Evolutionary conservation across 2,888 invertebrate species (phyloP), one percentile per base, ranked within the genome.

Genomic region (Gastracanthus pulcherrimus): DNA sequence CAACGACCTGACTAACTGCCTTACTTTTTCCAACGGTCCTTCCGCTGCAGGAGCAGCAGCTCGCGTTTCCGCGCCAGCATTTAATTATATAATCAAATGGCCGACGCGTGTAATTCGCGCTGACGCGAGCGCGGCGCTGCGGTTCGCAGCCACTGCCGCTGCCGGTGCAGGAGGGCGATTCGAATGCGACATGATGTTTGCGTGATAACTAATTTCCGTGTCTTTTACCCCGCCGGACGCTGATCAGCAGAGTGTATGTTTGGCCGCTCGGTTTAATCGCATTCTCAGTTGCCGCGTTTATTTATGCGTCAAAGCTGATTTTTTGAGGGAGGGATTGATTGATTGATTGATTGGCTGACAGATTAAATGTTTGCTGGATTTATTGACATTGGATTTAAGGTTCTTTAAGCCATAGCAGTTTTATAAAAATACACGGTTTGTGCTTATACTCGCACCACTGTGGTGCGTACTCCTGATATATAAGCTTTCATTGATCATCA

Each of bases 71-170:
- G n/a, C 19, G n/a, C 38, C n/a, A 16, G 23, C 55, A 41, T 74
- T 74, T 48, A 74, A 76, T 76, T 76, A 76, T 36, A 38, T 55
- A 55, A 66, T 41, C 9, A 34, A 76, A 41, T 19, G 55, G 41
- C 23, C 36, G 19, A 74, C 23, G 31, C 74, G 48, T 26, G 29
- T 48, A 31, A 58, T 60, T 31, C 34, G n/a, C n/a, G 31, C 60
- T 58, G 36, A 62, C 31, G 19, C 62, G 45, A 45, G 16, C 45
- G 16, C n/a, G 55, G 23, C 13, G 13, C 34, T 31, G 60, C 26
- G 41, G 60, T 72, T 55, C 0, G 16, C 23, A n/a, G 23, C 4
- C 13, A 7, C 19, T 6, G 7, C 9, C 11, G 4, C 31, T 1
- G 2, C 16, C 16, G 19, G 13, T n/a, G n/a, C n/a, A n/a, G n/a